A percentile compares a stretch with the other conserved stretches of the same genome.
Conservation (phyloP, 1,140 invertebrate species). For the Drosophila varians region DNA sequence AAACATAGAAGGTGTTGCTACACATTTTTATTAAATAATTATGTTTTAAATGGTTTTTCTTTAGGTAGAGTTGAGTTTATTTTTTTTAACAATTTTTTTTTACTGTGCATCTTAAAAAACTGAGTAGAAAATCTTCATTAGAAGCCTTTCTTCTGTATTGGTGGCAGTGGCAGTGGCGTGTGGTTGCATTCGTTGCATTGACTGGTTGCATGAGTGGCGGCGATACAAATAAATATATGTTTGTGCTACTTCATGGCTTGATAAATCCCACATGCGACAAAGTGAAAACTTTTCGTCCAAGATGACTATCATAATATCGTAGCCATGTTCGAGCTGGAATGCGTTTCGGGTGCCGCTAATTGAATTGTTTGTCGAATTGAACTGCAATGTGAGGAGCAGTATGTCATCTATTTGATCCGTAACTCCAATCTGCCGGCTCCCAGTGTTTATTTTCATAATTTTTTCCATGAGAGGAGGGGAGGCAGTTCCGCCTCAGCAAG, state of each 20-base stretch:
- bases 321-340: constrained; percentile 20
- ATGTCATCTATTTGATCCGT: constrained; percentile 21
- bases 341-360: constrained; percentile 32
- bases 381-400: not conserved
- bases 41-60: too few relatives aligned
- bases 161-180: constrained; percentile 58
- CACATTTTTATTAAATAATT: too few relatives aligned
- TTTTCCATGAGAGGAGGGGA: not conserved
- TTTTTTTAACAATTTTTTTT: not conserved
- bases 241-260: constrained; percentile 70
- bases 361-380: constrained; percentile 45
- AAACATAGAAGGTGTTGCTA: not conserved
- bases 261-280: constrained; percentile 69
- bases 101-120: not conserved
- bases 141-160: constrained; percentile 36
- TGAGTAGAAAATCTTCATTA: constrained; percentile 47
- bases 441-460: constrained; percentile 21
- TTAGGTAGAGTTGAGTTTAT: too few relatives aligned
- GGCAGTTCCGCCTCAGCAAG: constrained; percentile 51
- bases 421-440: not conserved
- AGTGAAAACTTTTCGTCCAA: constrained; percentile 68
- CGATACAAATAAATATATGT: constrained; percentile 44
- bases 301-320: constrained; percentile 33
- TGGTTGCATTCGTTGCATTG: constrained; percentile 41
- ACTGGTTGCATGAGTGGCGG: constrained; percentile 64